Percentiles rank a stretch among this genome's conserved stretches.
phyloP scores from a whole-genome alignment of 2,797 vertebrate species.

The Acipenser oxyrinchus region DNA sequence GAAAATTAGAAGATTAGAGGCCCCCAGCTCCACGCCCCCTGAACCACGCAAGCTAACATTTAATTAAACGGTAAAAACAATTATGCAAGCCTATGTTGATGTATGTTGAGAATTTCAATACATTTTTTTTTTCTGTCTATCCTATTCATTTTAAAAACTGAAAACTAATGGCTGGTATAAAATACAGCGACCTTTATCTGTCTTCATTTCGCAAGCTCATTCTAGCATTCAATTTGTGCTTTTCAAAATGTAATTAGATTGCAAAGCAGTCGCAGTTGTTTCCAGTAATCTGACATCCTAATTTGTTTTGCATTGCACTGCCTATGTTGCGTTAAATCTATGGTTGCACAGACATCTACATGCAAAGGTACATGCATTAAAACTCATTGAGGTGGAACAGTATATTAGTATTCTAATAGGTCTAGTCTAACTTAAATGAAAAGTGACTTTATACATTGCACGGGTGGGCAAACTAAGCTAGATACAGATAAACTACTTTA shows the following conservation, averaged over 20 bases:
- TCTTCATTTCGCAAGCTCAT: conserved; percentile 22
- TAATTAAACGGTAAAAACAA: no score
- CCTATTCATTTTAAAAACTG: conserved; percentile 27
- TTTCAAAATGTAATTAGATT: conserved; percentile 21
- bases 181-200: conserved; percentile 24
- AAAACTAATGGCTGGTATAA: conserved; percentile 29
- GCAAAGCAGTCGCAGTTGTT: conserved; percentile 11
- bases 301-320: conserved; percentile 7
- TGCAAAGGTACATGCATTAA: conserved; percentile 3
- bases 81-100: no score
- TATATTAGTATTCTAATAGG: conserved; percentile 33
- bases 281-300: conserved; percentile 8
- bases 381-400: not conserved
- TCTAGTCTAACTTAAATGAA: conserved; percentile 36
- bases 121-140: conserved; percentile 6
- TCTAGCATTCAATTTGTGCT: conserved; percentile 17
- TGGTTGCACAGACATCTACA: not conserved
- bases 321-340: conserved; percentile 5
- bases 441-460: conserved; percentile 43
- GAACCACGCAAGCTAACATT: no score
- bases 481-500: conserved; percentile 8
- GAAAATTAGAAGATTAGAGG: no score
- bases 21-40: no score
- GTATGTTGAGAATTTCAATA: no score
- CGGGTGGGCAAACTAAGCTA: conserved; percentile 32